Evolutionary conservation across 1,140 invertebrate species (phyloP), one percentile per base, ranked within the genome.

Genomic region (Drosophila setifemur): DNA sequence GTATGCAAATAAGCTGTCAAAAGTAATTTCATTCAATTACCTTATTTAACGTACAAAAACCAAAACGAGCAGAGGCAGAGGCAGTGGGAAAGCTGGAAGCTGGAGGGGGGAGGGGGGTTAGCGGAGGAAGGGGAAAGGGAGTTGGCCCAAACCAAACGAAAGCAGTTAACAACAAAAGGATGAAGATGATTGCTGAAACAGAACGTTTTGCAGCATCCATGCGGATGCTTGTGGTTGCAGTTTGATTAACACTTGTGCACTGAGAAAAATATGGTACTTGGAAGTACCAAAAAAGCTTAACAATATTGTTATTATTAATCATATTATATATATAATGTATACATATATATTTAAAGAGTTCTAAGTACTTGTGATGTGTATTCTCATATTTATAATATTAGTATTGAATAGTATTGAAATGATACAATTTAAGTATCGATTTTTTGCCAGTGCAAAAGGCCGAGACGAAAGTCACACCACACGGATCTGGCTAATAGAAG

Each of bases 1-100:
- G 75, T 87, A 86, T 86, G 81, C 81, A 86, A 86, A 86, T 86
- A 86, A 86, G 81, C 81, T 86, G 81, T 86, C 81, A 86, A 86
- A 86, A 86, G 81, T 87, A 86, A 86, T 86, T 86, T 86, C 82
- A 86, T 86, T 86, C 81, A 86, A 86, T 86, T 86, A 86, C 81
- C 81, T 86, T 86, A 87, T 86, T 86, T 86, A 86, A 72, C 66
- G 79, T 75, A 79, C 58, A 60, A 58, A 64, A 64, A 54, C 29
- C 45, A 45, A 73, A 61, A 64, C 53, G 48, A 58, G 42, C 47
- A 18, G 31, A 26, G 49, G 33, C 14, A 31, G 12, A 4, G 25
- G n/a, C n/a, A n/a, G n/a, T n/a, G n/a, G n/a, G n/a, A n/a, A n/a
- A n/a, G n/a, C n/a, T n/a, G 11, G 3, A 19, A 9, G 19, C 6